These are phyloP conservation scores for Nibea albiflora DNA, from an alignment of 2,113 vertebrate genomes.

Conservation along the genomic window DNA sequence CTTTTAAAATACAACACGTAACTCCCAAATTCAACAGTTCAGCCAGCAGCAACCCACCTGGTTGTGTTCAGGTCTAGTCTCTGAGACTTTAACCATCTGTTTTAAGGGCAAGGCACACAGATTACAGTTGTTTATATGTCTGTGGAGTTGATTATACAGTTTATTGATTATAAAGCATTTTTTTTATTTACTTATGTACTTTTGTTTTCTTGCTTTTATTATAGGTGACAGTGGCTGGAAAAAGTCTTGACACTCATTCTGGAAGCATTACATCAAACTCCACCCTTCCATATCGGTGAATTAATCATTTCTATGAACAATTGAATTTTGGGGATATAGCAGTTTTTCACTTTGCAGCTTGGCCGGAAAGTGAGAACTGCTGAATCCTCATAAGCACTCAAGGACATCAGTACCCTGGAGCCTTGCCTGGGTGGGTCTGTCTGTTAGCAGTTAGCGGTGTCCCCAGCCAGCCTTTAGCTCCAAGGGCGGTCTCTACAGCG, in stretches of 20 bases:
- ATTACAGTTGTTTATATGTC: neutral
- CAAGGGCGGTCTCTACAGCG: conserved; percentile 70
- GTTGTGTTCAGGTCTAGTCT: conserved; percentile 1
- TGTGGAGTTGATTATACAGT: neutral
- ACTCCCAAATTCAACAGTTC: neutral
- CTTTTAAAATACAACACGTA: neutral
- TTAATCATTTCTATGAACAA: conserved; percentile 52
- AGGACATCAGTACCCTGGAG: conserved; percentile 73
- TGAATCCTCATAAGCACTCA: conserved; percentile 72
- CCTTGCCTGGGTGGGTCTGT: conserved; percentile 75
- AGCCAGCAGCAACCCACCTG: neutral
- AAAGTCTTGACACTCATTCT: conserved; percentile 23
- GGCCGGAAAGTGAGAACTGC: conserved; percentile 57
- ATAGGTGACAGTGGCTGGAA: neutral
- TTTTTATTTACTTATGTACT: neutral
- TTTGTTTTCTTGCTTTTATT: neutral
- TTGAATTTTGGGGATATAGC: conserved; percentile 51
- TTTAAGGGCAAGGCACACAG: neutral
- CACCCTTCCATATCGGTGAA: conserved; percentile 21
- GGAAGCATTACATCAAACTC: conserved; percentile 20
- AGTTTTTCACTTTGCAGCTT: conserved; percentile 43
- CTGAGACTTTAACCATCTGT: neutral
- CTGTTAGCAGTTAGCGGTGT: conserved; percentile 72
- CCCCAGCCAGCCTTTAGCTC: conserved; percentile 76
- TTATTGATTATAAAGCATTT: neutral